A percentile compares a stretch with the other conserved stretches of the same genome.
phyloP scores from a whole-genome alignment of 2,888 invertebrate species.

The Metacarcinus magister region DNA sequence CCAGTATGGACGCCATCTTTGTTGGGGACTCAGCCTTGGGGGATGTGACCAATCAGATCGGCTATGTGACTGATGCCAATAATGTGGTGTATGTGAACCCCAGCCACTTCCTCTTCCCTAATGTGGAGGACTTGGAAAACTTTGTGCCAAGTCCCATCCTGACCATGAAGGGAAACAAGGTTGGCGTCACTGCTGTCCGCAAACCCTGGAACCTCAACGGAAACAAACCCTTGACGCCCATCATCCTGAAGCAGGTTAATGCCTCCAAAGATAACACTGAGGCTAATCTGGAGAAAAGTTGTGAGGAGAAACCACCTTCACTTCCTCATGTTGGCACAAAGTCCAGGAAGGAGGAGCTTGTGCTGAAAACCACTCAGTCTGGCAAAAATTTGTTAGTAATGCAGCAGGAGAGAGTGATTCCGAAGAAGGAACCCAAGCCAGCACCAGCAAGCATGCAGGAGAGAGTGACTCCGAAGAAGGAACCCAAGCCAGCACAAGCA shows the following conservation, averaged over 20 bases:
- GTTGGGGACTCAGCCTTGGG: slow-evolving; percentile 80
- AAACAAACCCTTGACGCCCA: slow-evolving; percentile 42
- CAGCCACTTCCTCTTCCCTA: slow-evolving; percentile 81
- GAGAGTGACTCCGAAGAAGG: background rate
- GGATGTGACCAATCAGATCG: slow-evolving; percentile 81
- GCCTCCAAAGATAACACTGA: background rate
- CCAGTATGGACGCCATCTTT: slow-evolving; percentile 82
- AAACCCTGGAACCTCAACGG: slow-evolving; percentile 56
- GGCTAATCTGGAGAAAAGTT: background rate
- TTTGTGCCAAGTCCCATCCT: slow-evolving; percentile 78
- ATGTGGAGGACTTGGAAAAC: slow-evolving; percentile 76
- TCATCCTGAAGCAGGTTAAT: slow-evolving; percentile 13
- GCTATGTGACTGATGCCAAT: slow-evolving; percentile 81
- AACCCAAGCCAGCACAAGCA: background rate
- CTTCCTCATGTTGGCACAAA: background rate
- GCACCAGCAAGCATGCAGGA: background rate
- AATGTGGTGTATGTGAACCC: slow-evolving; percentile 82
- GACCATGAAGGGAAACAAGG: slow-evolving; percentile 74
- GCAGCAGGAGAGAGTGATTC: background rate
- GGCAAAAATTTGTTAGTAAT: background rate
- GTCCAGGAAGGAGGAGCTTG: slow-evolving; percentile 23
- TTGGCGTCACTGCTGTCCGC: slow-evolving; percentile 47
- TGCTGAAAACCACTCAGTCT: background rate
- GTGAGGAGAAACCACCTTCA: slow-evolving; percentile 51
- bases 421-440: background rate